Base-by-base conservation (phyloP, 2,113 vertebrate genomes). In the Leptosomus discolor region DNA sequence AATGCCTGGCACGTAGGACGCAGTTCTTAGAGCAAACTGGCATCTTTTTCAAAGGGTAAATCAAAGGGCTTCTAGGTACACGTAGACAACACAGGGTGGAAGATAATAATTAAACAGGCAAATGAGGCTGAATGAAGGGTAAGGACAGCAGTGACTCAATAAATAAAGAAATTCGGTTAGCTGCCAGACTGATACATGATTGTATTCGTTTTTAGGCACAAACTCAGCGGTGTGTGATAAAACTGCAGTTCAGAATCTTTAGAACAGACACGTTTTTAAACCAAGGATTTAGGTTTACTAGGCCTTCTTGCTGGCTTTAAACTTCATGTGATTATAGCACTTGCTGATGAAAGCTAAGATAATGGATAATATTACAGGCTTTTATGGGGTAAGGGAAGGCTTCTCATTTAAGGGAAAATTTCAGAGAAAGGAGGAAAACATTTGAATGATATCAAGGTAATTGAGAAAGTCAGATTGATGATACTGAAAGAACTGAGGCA, bases 1-100 rank as follows among this genome's bases (percentile, higher is more conserved):
- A 73, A 64, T 32, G 41, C n/a, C 41, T 91, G 54, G 8, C 37
- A 14, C 5, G 29, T 58, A 21, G 0, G 0, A 22, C 16, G 26
- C 27, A 27, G 34, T 48, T 65, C 60, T 69, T 65, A 43, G 60
- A 53, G 34, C 9, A 15, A 30, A 39, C 11, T 7, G 24, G 16
- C 12, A 20, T 56, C 26, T 77, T 69, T 92, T 83, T 43, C 39
- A 39, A 41, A 76, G 41, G 29, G 19, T 36, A n/a, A 32, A 12
- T 80, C 22, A 60, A n/a, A n/a, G n/a, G n/a, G n/a, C 53, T 61
- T 80, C 32, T 45, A 8, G 8, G 13, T 64, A 32, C 29, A 11
- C 9, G 3, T n/a, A 32, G 27, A 14, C 84, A 20, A 51, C 18
- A 36, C 13, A 32, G 7, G 3, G 15, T 45, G 18, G 9, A 69